Percentiles rank a stretch among this genome's conserved stretches.
phyloP scores from a whole-genome alignment of 2,797 vertebrate species.

The Trachops cirrhosus region DNA sequence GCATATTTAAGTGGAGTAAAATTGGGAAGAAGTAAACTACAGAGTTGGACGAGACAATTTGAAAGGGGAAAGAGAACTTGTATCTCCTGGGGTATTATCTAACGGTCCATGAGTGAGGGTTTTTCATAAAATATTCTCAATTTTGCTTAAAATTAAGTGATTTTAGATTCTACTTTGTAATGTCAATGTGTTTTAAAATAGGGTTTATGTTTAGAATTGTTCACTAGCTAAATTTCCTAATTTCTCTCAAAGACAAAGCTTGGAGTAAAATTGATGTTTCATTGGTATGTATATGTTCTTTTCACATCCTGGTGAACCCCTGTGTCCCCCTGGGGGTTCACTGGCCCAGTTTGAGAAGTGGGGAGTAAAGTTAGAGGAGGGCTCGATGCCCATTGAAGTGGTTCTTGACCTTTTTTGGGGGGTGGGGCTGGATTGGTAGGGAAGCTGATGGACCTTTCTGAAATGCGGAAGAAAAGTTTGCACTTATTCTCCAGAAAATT shows the following conservation, averaged over 20 bases:
- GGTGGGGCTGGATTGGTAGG: too few species aligned
- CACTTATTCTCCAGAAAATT: neutral
- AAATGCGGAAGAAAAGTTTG: slow-evolving; percentile 26
- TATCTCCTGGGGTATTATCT: neutral
- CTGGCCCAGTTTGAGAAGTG: neutral
- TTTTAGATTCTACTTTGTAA: slow-evolving; percentile 5
- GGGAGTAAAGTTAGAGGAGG: neutral
- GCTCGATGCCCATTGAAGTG: neutral
- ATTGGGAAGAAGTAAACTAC: neutral
- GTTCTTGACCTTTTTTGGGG: neutral
- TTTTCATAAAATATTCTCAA: neutral
- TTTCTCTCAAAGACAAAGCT: neutral
- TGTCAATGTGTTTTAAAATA: neutral
- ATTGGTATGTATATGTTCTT: neutral
- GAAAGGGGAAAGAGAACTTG: neutral
- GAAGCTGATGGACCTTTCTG: neutral
- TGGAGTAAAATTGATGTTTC: neutral
- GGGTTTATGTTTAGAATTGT: neutral
- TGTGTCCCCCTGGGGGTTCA: too few species aligned
- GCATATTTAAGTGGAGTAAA: neutral
- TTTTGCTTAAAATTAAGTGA: neutral
- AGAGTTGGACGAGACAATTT: neutral
- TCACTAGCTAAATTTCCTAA: neutral
- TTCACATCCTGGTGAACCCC: neutral
- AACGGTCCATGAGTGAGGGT: neutral